phyloP scores from a whole-genome alignment of 2,888 invertebrate species.

The Chrysodeixis includens region DNA sequence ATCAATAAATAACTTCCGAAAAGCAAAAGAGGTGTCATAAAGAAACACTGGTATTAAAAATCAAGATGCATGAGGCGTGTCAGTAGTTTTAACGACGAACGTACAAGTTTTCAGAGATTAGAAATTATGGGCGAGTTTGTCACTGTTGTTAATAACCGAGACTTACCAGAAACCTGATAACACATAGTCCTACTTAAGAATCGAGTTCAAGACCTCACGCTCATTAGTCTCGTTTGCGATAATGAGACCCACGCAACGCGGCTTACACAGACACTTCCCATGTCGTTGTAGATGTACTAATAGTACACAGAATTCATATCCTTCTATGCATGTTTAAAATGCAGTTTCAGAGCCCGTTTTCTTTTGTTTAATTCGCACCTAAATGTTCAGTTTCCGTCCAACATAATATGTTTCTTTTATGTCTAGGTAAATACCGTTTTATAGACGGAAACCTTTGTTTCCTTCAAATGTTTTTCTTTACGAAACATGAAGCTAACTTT shows the following conservation, averaged over 20 bases:
- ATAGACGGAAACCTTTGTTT: constrained; percentile 4
- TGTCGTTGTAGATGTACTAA: neutral
- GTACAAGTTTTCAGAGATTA: too few relatives aligned
- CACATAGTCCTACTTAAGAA: constrained; percentile 1
- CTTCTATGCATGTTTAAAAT: neutral
- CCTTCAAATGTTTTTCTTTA: neutral
- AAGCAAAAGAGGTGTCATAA: too few relatives aligned
- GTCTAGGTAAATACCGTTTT: neutral
- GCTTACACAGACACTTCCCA: neutral
- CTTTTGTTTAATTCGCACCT: neutral
- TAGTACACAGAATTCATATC: too few relatives aligned
- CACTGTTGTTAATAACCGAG: neutral
- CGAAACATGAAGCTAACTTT: constrained; percentile 9
- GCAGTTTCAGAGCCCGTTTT: neutral
- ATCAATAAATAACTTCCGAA: too few relatives aligned
- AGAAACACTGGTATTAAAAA: too few relatives aligned
- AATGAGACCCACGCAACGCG: neutral
- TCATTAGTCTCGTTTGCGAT: constrained; percentile 1
- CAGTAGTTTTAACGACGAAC: too few relatives aligned
- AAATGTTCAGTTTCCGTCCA: neutral
- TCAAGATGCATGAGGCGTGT: too few relatives aligned
- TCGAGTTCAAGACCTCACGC: constrained; percentile 2
- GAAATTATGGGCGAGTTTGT: neutral
- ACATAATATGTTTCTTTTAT: neutral
- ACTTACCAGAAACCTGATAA: neutral